Evolutionary conservation across 2,888 invertebrate genomes (phyloP).

Genomic region (Mellilla xanthometata): DNA sequence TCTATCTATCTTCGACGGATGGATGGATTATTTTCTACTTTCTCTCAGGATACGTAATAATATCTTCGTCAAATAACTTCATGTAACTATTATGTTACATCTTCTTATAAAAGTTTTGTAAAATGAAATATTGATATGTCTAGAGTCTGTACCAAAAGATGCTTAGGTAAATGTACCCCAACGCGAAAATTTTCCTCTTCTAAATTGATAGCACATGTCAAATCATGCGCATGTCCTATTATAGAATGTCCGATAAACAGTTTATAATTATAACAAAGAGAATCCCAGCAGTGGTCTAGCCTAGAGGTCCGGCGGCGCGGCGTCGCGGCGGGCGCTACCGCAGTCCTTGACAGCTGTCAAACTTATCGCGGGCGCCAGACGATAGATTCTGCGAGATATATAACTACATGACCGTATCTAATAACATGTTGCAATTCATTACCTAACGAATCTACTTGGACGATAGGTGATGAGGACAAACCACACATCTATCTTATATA

Average conservation of each 20-base stretch:
- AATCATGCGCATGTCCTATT: background rate
- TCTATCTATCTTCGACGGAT: too few relatives aligned
- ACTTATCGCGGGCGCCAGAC: slow-evolving; percentile 26
- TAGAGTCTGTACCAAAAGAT: too few relatives aligned
- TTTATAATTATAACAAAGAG: slow-evolving; percentile 37
- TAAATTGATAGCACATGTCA: background rate
- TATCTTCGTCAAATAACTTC: too few relatives aligned
- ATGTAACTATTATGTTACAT: too few relatives aligned
- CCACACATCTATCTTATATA: too few relatives aligned
- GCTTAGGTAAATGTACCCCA: too few relatives aligned
- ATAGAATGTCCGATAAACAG: slow-evolving; percentile 23
- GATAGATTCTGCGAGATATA: slow-evolving; percentile 18
- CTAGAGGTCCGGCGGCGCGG: slow-evolving; percentile 32
- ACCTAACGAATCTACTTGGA: background rate
- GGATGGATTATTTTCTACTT: too few relatives aligned
- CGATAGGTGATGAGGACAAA: background rate
- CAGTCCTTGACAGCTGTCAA: slow-evolving; percentile 29
- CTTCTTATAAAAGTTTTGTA: too few relatives aligned
- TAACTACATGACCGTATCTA: slow-evolving; percentile 14
- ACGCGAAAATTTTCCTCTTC: background rate
- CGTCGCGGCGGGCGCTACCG: slow-evolving; percentile 42
- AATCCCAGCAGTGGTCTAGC: slow-evolving; percentile 40
- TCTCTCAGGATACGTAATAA: too few relatives aligned
- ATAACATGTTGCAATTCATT: slow-evolving; percentile 9
- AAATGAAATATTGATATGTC: too few relatives aligned